Evolutionary conservation across 2,888 invertebrate species (phyloP), one percentile per base, ranked within the genome.

Genomic region (Platycheirus albimanus): DNA sequence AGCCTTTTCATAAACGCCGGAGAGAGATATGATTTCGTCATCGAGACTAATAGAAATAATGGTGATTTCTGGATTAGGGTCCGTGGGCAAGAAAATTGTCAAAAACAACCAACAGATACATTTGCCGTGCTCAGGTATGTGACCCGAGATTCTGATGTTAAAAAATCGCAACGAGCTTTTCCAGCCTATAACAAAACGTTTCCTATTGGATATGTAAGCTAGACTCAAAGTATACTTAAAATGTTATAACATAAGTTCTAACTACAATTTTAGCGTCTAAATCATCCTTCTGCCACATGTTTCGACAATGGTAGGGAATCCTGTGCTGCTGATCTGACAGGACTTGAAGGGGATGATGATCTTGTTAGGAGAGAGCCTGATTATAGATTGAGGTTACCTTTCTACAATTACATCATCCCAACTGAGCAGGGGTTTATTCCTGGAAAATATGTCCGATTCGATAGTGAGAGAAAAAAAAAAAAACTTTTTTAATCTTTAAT

Each of bases 11-110:
- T 87, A 0, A 88, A 91, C 54, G 86, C 91, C 11, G 93, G 93
- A 0, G 92, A 92, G 85, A 87, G 92, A 43, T 92, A 90, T 85
- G 92, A 92, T 85, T 89, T 92, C 49, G 88, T 92, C 1, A 51
- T 92, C 6, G 74, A 86, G 6, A 90, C 92, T 3, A 88, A 89
- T 84, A 88, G 90, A 86, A 87, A 19, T 87, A 88, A 54, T 4
- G 86, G 86, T 11, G 87, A 87, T 70, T 89, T 84, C 56, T 88
- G 86, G 86, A 84, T 88, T 36, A 85, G 87, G 11, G 81, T 86
- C 0, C 86, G 85, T 30, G 86, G 85, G 1, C 24, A 86, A 17
- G 88, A 88, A 24, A 8, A 74, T 1, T 88, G 89, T 52, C 45
- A 58, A 4, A 38, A 15, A 0, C 45, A 49, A 4, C 79, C 76